These are phyloP conservation scores for Cetoscarus ocellatus DNA, from an alignment of 2,797 vertebrate species.

Conservation along the genomic window DNA sequence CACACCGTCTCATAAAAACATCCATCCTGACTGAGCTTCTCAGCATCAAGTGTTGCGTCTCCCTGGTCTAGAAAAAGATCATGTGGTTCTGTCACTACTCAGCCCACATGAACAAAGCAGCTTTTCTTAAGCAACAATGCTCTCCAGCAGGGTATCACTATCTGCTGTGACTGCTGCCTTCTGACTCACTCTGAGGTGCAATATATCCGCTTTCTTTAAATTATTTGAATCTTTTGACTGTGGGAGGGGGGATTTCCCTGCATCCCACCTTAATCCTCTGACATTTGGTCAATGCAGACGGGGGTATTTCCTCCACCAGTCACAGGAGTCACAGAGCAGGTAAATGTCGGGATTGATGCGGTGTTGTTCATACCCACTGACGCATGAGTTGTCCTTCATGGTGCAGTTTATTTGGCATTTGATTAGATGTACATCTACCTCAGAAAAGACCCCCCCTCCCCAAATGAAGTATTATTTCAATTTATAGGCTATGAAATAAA, in stretches of 20 bases:
- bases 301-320: slow-evolving; percentile 58
- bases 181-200: slow-evolving; percentile 55
- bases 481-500: slow-evolving; percentile 76
- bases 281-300: slow-evolving; percentile 62
- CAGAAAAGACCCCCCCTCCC: slow-evolving; percentile 79
- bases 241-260: slow-evolving; percentile 60
- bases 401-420: slow-evolving; percentile 98
- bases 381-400: slow-evolving; percentile 77
- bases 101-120: slow-evolving; percentile 65
- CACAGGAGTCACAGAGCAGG: slow-evolving; percentile 24
- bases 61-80: slow-evolving; percentile 44
- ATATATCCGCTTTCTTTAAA: slow-evolving; percentile 69
- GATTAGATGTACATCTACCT: slow-evolving; percentile 92
- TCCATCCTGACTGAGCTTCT: slow-evolving; percentile 15
- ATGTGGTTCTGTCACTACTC: slow-evolving; percentile 55
- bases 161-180: slow-evolving; percentile 52
- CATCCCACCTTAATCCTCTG: slow-evolving; percentile 59
- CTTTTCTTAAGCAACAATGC: slow-evolving; percentile 56
- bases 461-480: slow-evolving; percentile 73
- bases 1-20: background rate
- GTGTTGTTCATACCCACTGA: slow-evolving; percentile 48
- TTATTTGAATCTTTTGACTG: slow-evolving; percentile 50
- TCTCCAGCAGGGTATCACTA: slow-evolving; percentile 61
- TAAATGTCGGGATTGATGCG: slow-evolving; percentile 57
- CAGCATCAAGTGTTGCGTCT: slow-evolving; percentile 21